A percentile compares a stretch with the other conserved stretches of the same genome.
These are phyloP conservation scores for Bettongia penicillata DNA, from an alignment of 2,113 vertebrate genomes.

Conservation along the genomic window DNA sequence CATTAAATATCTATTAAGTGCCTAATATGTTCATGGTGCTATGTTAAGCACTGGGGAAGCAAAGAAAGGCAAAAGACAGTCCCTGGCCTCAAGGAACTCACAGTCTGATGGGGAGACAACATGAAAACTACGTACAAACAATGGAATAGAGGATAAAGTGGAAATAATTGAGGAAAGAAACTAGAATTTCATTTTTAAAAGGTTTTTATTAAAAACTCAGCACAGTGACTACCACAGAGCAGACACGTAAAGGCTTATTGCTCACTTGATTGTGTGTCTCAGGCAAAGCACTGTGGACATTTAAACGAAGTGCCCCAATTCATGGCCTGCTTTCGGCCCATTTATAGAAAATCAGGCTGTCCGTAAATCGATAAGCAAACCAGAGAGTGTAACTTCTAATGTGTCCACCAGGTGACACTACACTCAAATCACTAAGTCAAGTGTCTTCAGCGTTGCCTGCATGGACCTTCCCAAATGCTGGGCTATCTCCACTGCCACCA, in stretches of 20 bases:
- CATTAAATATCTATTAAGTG: background rate
- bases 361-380: background rate
- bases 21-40: background rate
- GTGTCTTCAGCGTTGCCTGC: background rate
- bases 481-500: background rate
- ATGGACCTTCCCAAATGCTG: background rate
- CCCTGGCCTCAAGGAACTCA: background rate
- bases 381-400: background rate
- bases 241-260: background rate
- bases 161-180: background rate
- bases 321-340: background rate
- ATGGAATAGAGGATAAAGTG: background rate
- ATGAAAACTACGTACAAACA: background rate
- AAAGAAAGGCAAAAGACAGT: background rate
- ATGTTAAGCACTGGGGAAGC: background rate
- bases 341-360: background rate
- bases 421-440: background rate
- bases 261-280: background rate
- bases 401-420: background rate
- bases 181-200: background rate
- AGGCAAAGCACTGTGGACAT: background rate
- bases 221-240: background rate
- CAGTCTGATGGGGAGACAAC: background rate
- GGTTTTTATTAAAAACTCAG: background rate
- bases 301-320: background rate